These are phyloP conservation scores for Aphyosemion australe DNA, from an alignment of 2,113 vertebrate species.

Conservation along the genomic window DNA sequence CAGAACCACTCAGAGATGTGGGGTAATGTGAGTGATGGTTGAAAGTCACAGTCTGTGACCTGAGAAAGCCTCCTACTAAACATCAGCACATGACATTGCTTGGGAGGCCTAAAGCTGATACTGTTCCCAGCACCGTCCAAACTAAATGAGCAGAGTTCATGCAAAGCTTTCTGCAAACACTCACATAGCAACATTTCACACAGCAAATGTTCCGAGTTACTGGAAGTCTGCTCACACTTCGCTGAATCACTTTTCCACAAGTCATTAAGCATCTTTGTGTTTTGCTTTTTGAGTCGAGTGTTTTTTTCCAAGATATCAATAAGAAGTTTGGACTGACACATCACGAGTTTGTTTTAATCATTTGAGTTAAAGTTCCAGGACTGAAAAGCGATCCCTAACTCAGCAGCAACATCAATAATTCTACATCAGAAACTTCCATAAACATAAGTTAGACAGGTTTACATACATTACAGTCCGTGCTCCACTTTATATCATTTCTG, in stretches of 20 bases:
- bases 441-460: conserved; percentile 57
- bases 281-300: not conserved
- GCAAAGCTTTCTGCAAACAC: conserved; percentile 43
- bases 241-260: conserved; percentile 31
- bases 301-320: conserved; percentile 10
- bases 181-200: conserved; percentile 39
- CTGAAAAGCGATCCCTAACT: conserved; percentile 32
- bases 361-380: conserved; percentile 25
- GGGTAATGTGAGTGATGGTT: conserved; percentile 71
- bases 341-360: conserved; percentile 28
- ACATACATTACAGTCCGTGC: conserved; percentile 34
- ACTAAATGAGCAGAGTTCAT: conserved; percentile 52
- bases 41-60: conserved; percentile 73
- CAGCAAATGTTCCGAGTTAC: conserved; percentile 32
- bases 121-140: conserved; percentile 69
- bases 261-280: conserved; percentile 16
- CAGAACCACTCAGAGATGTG: conserved; percentile 60
- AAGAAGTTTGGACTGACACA: conserved; percentile 19
- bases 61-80: conserved; percentile 76
- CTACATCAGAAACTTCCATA: conserved; percentile 43
- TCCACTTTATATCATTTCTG: conserved; percentile 33
- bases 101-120: conserved; percentile 71
- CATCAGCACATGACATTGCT: conserved; percentile 79
- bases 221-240: conserved; percentile 32
- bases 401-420: conserved; percentile 40